Conservation (phyloP, 64 coral and sea anemone genomes). For the Pocillopora verrucosa region DNA sequence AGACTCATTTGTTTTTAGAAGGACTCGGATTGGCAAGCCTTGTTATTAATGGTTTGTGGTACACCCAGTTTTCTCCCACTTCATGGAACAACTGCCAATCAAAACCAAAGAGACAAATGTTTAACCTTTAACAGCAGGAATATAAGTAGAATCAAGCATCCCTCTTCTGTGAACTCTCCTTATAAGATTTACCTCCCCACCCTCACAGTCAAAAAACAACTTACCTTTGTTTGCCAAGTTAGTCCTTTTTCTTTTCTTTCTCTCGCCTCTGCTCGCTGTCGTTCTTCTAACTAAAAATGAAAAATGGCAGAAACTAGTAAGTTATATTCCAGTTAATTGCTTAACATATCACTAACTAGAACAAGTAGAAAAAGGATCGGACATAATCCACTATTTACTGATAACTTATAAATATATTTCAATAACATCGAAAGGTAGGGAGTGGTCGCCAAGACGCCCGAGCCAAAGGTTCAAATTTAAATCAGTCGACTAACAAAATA, state of each 20-base stretch:
- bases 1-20: background rate
- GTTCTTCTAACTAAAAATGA: slow-evolving; percentile 83
- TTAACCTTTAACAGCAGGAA: background rate
- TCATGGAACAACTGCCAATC: slow-evolving; percentile 87
- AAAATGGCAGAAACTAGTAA: background rate
- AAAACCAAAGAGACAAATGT: background rate
- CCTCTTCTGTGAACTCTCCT: background rate
- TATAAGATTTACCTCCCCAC: too few relatives aligned
- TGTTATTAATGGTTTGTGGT: slow-evolving; percentile 75
- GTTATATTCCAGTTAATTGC: too few relatives aligned
- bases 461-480: too few relatives aligned
- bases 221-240: slow-evolving; percentile 95
- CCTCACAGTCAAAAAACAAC: too few relatives aligned
- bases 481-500: too few relatives aligned
- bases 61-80: slow-evolving; percentile 86
- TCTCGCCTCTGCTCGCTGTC: slow-evolving; percentile 91
- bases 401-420: too few relatives aligned
- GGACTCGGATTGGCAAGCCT: slow-evolving; percentile 9
- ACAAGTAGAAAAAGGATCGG: too few relatives aligned
- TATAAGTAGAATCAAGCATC: background rate
- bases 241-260: slow-evolving; percentile 83
- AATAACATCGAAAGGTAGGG: too few relatives aligned
- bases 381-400: too few relatives aligned
- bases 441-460: too few relatives aligned
- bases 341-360: too few relatives aligned